phyloP scores from a whole-genome alignment of 2,797 vertebrate species.

The Chiroxiphia lanceolata region DNA sequence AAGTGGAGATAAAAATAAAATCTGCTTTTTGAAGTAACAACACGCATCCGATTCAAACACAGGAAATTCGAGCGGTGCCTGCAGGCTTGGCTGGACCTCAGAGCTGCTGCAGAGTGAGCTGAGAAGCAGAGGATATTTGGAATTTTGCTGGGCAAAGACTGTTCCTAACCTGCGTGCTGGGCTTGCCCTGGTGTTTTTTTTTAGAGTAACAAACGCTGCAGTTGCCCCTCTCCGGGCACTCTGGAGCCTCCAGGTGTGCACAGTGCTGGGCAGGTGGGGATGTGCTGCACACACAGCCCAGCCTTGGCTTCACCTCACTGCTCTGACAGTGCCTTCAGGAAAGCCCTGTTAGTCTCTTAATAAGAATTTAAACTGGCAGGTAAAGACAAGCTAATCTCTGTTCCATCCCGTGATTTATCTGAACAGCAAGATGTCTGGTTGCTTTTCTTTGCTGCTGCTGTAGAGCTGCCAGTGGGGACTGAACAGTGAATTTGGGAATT shows the following conservation, averaged over 20 bases:
- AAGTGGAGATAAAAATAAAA: background rate
- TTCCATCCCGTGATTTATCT: background rate
- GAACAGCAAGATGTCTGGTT: background rate
- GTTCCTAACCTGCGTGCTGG: background rate
- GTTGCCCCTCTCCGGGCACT: background rate
- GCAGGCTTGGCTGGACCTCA: background rate
- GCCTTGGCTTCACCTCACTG: background rate
- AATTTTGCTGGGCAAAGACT: background rate
- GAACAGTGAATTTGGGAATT: background rate
- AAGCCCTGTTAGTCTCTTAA: background rate
- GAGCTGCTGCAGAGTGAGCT: background rate
- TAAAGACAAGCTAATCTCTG: background rate
- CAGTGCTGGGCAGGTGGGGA: accelerated
- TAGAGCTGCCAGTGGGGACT: background rate
- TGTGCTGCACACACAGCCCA: background rate
- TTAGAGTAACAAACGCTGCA: background rate
- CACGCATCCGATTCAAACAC: background rate
- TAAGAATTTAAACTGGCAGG: background rate
- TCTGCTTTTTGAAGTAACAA: background rate
- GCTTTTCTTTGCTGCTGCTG: background rate
- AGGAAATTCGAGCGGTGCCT: background rate
- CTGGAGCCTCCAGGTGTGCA: accelerated
- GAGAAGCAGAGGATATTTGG: background rate
- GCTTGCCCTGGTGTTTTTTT: background rate
- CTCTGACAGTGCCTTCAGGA: background rate